A percentile compares a stretch with the other conserved stretches of the same genome.
These are phyloP conservation scores for Grus americana DNA, from an alignment of 2,113 vertebrate genomes.

Conservation along the genomic window DNA sequence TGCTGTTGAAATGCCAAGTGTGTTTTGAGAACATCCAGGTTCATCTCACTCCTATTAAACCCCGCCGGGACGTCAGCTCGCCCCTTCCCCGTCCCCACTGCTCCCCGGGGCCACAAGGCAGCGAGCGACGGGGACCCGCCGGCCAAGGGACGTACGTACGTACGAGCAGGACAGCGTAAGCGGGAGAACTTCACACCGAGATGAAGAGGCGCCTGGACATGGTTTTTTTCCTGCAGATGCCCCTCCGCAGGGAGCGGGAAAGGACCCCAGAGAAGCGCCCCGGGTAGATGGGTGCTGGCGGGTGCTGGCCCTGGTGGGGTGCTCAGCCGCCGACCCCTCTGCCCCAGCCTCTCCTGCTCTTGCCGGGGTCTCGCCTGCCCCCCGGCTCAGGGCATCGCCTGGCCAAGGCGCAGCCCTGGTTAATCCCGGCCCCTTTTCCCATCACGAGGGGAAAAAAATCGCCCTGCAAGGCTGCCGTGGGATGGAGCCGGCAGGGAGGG, in stretches of 20 bases:
- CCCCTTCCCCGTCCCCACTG: background rate
- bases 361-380: background rate
- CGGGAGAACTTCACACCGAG: background rate
- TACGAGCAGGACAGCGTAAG: background rate
- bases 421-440: background rate
- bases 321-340: background rate
- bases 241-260: background rate
- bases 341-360: background rate
- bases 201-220: background rate
- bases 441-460: rapidly evolving
- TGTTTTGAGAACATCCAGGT: background rate
- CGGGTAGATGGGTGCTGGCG: background rate
- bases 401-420: background rate
- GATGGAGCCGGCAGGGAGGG: background rate
- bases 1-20: background rate
- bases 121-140: background rate
- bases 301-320: background rate
- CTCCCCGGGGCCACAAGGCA: background rate
- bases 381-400: background rate
- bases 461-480: background rate
- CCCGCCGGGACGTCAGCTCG: background rate
- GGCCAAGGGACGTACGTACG: background rate
- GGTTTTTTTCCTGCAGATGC: background rate
- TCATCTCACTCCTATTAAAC: background rate
- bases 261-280: background rate